Conservation (phyloP, 2,888 invertebrate genomes). For the Callosobruchus maculatus region DNA sequence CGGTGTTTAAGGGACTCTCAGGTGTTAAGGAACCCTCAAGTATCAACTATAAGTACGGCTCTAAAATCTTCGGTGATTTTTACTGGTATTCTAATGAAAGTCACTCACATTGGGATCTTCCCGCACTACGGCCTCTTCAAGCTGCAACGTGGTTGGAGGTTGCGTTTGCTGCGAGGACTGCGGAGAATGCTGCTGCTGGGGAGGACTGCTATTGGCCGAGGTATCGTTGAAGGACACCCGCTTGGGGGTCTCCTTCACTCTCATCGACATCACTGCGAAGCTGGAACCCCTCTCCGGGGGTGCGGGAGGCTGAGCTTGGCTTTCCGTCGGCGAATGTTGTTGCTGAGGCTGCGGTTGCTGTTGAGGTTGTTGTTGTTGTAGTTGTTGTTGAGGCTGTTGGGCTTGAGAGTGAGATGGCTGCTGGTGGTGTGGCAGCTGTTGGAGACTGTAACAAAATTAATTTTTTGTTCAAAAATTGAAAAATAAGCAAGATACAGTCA, state of each 20-base stretch:
- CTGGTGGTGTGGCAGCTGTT: conserved; percentile 23
- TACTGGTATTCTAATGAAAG: too few species aligned
- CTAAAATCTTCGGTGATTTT: too few species aligned
- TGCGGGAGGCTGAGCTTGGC: conserved; percentile 64
- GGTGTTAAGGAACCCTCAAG: too few species aligned
- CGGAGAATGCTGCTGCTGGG: conserved; percentile 8
- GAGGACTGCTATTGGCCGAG: conserved; percentile 8
- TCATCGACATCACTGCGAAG: conserved; percentile 76
- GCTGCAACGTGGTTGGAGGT: conserved; percentile 49
- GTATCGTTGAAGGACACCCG: conserved; percentile 42
- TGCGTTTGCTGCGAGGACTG: conserved; percentile 44
- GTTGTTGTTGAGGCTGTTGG: conserved; percentile 34
- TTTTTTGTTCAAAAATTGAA: too few species aligned
- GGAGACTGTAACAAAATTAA: conserved; percentile 25
- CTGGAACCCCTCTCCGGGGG: conserved; percentile 88
- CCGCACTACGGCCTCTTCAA: conserved; percentile 52
- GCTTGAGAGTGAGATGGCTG: conserved; percentile 9
- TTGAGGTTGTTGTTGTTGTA: conserved; percentile 16
- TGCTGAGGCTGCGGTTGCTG: conserved; percentile 18
- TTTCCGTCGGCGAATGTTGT: conserved; percentile 35
- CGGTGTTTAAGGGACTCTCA: too few species aligned
- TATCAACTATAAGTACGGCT: too few species aligned
- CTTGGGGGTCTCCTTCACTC: conserved; percentile 45
- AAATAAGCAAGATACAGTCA: too few species aligned
- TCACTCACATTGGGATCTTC: conserved; percentile 81